Evolutionary conservation across 2,797 vertebrate genomes (phyloP), one percentile per base, ranked within the genome.

Genomic region (Epinephelus malabaricus): DNA sequence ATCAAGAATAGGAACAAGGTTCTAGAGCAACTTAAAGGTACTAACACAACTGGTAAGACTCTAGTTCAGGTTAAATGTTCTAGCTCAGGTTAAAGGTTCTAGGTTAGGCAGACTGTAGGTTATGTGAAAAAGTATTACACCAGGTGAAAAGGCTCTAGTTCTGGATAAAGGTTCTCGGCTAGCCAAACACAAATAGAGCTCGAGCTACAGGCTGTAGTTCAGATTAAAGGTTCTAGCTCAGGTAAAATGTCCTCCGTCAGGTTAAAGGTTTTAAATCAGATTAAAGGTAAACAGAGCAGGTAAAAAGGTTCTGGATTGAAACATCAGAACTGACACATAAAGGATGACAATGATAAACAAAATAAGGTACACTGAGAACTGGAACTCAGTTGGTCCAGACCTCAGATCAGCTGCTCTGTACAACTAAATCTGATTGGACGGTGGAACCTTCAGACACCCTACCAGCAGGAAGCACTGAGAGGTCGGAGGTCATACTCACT

Each of bases 401-500:
- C 2, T 51, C 15, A 12, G 14, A 21, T 61, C 59, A 54, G 34
- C 47, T 63, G 45, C 34, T 53, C n/a, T 25, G 6, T 14, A 17
- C 15, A n/a, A 8, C 58, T 50, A 13, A 34, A 6, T 40, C 40
- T 59, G 43, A 56, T 25, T 64, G 45, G 56, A 64, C 45, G 5
- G 25, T 2, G 3, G 46, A 71, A 13, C 13, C 34, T 34, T 46
- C 19, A 23, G 1, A 65, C 47, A 34, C 34, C 34, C 34, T 34
- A 8, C 7, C 58, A 50, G 67, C 56, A 43, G 51, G 47, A 43
- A 30, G 34, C n/a, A 19, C 13, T 9, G 14, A 43, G 4, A 67
- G 79, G 73, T 82, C 78, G 27, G 27, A 83, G 73, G 68, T 84
- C 65, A 81, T 96, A 98, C 97, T 98, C 95, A 98, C 97, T 98